Evolutionary conservation across 2,888 invertebrate genomes (phyloP), one percentile per base, ranked within the genome.

Genomic region (Lasioglossum calceatum): DNA sequence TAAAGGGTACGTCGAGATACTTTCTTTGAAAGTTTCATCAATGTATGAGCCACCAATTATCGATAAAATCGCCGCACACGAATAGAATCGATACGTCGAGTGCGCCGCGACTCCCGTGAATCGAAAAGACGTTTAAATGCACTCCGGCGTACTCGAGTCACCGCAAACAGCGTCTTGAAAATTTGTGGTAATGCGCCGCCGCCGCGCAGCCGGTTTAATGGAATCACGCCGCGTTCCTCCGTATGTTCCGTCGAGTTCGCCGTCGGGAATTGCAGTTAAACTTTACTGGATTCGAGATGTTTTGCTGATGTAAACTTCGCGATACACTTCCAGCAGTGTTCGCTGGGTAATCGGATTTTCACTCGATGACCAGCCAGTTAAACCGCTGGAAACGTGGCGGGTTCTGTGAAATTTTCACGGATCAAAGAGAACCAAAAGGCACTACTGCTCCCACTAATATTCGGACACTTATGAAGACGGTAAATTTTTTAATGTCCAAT

Each of bases 101-200:
- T 50, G 61, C 50, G 4, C n/a, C 54, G 42, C 75, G 75, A 72
- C 75, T 61, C 47, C 73, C 64, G 64, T 71, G 50, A 70, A 32
- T 76, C 23, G 64, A 75, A 81, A 81, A 77, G 72, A 77, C 80
- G 77, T 77, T 80, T 64, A 78, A 75, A 75, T 77, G 77, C 71
- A 47, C 71, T 74, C 39, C 42, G 78, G 77, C 39, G 42, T 19
- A 70, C 80, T 76, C 73, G 71, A 79, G 61, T 32, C 75, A 67
- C 70, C 77, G 73, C 81, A 74, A 85, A 76, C 80, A 79, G 83
- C 77, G 72, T 83, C 83, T 82, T 79, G 88, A 90, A 91, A 88
- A 88, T 91, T 87, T 79, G 85, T 77, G 85, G 72, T 85, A 90
- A 91, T 82, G 85, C 83, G 79, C 72, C 82, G 77, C 70, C 50